phyloP scores from a whole-genome alignment of 2,113 vertebrate species.

The Oncorhynchus gorbuscha region DNA sequence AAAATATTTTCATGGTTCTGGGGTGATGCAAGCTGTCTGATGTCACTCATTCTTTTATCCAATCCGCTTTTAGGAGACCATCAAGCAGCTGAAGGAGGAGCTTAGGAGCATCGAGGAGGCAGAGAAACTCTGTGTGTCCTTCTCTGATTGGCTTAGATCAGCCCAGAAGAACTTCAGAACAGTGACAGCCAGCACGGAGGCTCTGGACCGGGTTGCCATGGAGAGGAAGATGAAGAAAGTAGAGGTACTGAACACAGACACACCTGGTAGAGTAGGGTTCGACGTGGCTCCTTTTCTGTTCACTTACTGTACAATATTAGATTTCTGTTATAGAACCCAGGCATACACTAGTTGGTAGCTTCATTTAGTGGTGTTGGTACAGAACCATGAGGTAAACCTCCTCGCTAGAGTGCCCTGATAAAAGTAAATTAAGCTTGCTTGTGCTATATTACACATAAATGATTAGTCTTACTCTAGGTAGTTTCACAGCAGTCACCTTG shows the following conservation, averaged over 20 bases:
- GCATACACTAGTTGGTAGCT: too few species aligned
- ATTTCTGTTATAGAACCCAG: too few species aligned
- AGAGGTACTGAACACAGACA: slow-evolving; percentile 77
- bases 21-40: too few species aligned
- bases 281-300: not conserved
- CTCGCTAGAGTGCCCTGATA: not conserved
- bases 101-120: slow-evolving; percentile 85
- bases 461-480: slow-evolving; percentile 15
- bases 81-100: slow-evolving; percentile 91
- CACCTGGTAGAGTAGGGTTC: slow-evolving; percentile 1
- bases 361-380: too few species aligned
- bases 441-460: slow-evolving; percentile 14
- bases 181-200: slow-evolving; percentile 72
- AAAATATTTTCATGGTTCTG: too few species aligned
- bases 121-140: slow-evolving; percentile 79
- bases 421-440: not conserved
- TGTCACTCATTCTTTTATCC: too few species aligned
- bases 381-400: too few species aligned
- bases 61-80: slow-evolving; percentile 78
- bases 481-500: too few species aligned
- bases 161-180: slow-evolving; percentile 82
- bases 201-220: slow-evolving; percentile 81
- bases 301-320: not conserved
- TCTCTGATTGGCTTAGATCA: slow-evolving; percentile 84
- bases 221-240: slow-evolving; percentile 87